Evolutionary conservation across 1,140 invertebrate species (phyloP).

Genomic region (Dinothrombium tinctorium): DNA sequence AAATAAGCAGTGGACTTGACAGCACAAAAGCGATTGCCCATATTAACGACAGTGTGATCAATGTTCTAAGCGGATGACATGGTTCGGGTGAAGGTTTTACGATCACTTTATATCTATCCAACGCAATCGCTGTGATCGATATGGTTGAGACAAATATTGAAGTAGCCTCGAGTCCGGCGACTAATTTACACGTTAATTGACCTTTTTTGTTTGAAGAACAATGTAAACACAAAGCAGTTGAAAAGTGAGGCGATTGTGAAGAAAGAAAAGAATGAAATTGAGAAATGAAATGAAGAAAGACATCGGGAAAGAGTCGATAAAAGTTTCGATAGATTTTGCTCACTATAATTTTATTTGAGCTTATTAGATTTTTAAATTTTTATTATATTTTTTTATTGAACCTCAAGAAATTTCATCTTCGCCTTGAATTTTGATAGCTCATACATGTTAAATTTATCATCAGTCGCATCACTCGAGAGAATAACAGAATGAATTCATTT

Average conservation of each 20-base stretch:
- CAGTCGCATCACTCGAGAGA: no score
- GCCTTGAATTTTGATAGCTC: no score
- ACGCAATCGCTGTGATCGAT: slow-evolving; percentile 63
- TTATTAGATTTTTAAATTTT: no score
- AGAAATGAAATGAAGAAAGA: neutral
- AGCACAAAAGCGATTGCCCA: slow-evolving; percentile 52
- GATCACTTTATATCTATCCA: slow-evolving; percentile 41
- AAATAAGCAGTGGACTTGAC: slow-evolving; percentile 50
- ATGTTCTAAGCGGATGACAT: slow-evolving; percentile 43
- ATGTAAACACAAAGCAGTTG: neutral
- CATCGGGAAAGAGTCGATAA: neutral
- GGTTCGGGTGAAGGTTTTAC: slow-evolving; percentile 45
- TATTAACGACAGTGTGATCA: slow-evolving; percentile 40
- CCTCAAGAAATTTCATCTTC: no score
- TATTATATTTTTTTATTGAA: no score
- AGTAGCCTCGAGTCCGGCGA: slow-evolving; percentile 51
- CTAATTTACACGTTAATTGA: slow-evolving; percentile 42
- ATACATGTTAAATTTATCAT: no score
- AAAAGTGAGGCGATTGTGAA: neutral
- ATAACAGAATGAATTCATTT: no score
- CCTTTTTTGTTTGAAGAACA: neutral
- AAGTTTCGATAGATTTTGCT: no score
- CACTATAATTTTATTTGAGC: no score
- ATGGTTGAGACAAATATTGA: slow-evolving; percentile 71
- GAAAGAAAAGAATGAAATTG: neutral